A percentile compares a stretch with the other conserved stretches of the same genome.
These are phyloP conservation scores for Catocala sponsa DNA, from an alignment of 2,888 invertebrate genomes.

Conservation along the genomic window DNA sequence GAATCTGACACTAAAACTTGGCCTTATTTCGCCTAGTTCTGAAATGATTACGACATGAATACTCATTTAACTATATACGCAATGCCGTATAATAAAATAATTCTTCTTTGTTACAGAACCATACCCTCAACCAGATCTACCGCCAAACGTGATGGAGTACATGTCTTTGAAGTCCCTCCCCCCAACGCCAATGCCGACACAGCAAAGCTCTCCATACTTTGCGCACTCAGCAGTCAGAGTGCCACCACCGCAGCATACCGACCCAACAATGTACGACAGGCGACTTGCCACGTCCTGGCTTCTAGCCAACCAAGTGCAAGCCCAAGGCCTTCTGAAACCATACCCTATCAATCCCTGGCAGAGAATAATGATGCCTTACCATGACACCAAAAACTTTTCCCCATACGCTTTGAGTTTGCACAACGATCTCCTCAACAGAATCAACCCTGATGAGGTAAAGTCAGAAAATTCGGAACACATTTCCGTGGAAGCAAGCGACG, in stretches of 20 bases:
- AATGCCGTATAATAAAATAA: background rate
- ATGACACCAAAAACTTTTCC: constrained; percentile 73
- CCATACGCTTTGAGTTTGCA: constrained; percentile 78
- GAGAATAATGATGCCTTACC: constrained; percentile 87
- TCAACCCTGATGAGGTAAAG: constrained; percentile 78
- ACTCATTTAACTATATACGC: no score
- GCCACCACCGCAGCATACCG: constrained; percentile 72
- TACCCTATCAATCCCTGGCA: constrained; percentile 88
- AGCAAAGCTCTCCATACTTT: constrained; percentile 76
- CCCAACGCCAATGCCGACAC: constrained; percentile 63
- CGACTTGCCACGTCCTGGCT: constrained; percentile 87
- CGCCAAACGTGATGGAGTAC: constrained; percentile 80
- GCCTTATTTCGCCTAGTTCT: no score
- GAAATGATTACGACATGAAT: no score
- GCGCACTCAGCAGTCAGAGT: constrained; percentile 78
- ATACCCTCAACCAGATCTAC: constrained; percentile 74
- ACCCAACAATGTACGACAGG: constrained; percentile 77
- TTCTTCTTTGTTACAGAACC: constrained; percentile 71
- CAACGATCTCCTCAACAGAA: constrained; percentile 74
- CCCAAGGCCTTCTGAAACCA: constrained; percentile 81
- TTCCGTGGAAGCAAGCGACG: constrained; percentile 88
- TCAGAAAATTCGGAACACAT: constrained; percentile 82
- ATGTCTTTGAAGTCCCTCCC: constrained; percentile 78
- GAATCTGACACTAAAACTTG: no score
- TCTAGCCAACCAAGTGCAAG: constrained; percentile 85